These are phyloP conservation scores for Amblyopsis hoosieri DNA, from an alignment of 2,797 vertebrate species.

Conservation along the genomic window DNA sequence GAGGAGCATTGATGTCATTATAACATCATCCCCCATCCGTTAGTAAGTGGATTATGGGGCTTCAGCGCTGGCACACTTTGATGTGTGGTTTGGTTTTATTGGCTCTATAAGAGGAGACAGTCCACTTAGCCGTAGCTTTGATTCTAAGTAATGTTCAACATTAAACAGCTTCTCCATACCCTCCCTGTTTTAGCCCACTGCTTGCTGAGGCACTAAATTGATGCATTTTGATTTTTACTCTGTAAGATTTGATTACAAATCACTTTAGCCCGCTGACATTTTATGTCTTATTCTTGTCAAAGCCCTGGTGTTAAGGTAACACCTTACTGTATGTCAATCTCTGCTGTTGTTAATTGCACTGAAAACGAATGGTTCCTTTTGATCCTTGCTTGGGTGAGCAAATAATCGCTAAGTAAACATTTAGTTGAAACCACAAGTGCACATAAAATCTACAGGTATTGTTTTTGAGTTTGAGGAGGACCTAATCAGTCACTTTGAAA, in stretches of 20 bases:
- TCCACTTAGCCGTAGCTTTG: conserved; percentile 73
- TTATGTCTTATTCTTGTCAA: neutral
- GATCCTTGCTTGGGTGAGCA: too few species aligned
- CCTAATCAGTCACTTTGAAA: conserved; percentile 60
- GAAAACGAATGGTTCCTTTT: too few species aligned
- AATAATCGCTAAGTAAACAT: neutral
- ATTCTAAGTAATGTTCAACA: conserved; percentile 69
- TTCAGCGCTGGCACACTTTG: conserved; percentile 61
- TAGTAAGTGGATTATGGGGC: conserved; percentile 76
- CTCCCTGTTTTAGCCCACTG: conserved; percentile 48
- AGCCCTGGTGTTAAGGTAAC: neutral
- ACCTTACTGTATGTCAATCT: too few species aligned
- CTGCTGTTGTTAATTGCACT: too few species aligned
- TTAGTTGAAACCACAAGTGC: neutral
- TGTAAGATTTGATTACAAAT: neutral
- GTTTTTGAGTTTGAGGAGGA: conserved; percentile 12
- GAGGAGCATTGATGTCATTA: conserved; percentile 64
- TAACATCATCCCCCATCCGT: conserved; percentile 69
- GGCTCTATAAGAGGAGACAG: conserved; percentile 69
- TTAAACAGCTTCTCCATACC: conserved; percentile 56
- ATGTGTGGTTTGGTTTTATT: conserved; percentile 78
- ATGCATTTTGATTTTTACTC: conserved; percentile 60
- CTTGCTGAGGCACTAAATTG: conserved; percentile 58
- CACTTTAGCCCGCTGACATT: too few species aligned
- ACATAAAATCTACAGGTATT: neutral